Conservation (phyloP, 2,797 vertebrate genomes). For the Zenarchopterus dispar region DNA sequence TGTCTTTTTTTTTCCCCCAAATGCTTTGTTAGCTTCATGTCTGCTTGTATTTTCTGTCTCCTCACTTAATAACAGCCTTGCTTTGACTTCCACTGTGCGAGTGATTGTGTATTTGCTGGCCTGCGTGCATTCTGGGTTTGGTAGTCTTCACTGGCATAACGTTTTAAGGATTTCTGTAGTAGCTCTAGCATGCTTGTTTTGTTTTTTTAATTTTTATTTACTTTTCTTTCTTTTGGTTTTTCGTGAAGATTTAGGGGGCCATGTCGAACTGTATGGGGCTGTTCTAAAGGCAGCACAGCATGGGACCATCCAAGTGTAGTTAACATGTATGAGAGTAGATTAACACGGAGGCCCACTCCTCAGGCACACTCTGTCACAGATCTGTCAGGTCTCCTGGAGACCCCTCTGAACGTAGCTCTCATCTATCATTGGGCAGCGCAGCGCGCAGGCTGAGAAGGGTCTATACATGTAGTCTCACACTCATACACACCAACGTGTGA, state of each 20-base stretch:
- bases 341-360: constrained; percentile 54
- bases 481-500: neutral
- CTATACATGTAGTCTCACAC: neutral
- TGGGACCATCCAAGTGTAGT: constrained; percentile 44
- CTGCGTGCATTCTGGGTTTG: constrained; percentile 48
- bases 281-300: constrained; percentile 36
- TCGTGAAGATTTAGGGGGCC: constrained; percentile 1
- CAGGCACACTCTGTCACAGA: constrained; percentile 63
- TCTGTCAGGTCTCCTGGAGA: constrained; percentile 55
- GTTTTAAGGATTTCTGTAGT: constrained; percentile 32
- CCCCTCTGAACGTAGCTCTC: constrained; percentile 48
- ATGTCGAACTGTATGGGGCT: constrained; percentile 23
- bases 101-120: constrained; percentile 43
- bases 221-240: constrained; percentile 11
- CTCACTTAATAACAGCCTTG: constrained; percentile 74
- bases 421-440: constrained; percentile 50
- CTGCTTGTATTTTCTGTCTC: constrained; percentile 65
- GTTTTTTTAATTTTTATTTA: no score
- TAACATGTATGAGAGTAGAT: constrained; percentile 57
- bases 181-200: constrained; percentile 28
- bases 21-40: constrained; percentile 58
- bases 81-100: constrained; percentile 53
- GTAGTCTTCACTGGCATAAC: constrained; percentile 51
- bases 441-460: constrained; percentile 19
- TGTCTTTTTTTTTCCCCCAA: constrained; percentile 13